Base-by-base conservation (phyloP, 1,140 invertebrate species). In the Phenacoccus solenopsis region DNA sequence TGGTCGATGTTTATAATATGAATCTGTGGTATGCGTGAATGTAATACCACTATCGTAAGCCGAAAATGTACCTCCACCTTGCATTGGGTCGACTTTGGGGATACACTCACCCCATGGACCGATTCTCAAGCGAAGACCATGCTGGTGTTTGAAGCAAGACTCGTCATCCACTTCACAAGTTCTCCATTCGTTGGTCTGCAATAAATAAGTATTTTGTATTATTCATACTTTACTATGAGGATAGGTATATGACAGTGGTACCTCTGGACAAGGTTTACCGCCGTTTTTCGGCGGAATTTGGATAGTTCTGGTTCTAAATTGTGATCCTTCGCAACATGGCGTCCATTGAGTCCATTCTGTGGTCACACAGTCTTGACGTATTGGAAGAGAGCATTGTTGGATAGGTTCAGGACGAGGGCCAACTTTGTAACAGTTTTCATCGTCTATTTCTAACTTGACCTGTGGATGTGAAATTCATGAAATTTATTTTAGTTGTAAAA, bases 1-100 rank as follows among this genome's bases (percentile, higher is more conserved):
- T 9, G 78, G 77, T 75, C 77, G 76, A 35, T 77, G 74, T 71
- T 76, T 76, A 68, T 76, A 76, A 57, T 73, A 77, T 24, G 74
- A 76, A 67, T 77, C 76, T 13, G 74, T 70, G 4, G 61, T 57
- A 70, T 71, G 27, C 67, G 22, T 30, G 27, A 38, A 56, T 49
- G 30, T 10, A 7, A 67, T 30, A 22, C 30, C n/a, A 22, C 16
- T 68, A 69, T 67, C 59, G 25, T 38, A 56, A 10, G 69, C 49
- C n/a, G 68, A 49, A 25, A 68, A 35, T 16, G 20, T 27, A 20
- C 24, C 28, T n/a, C 56, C 64, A n/a, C 38, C 20, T 20, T 71
- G 70, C 32, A 32, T 35, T 4, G 28, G 35, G 12, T 69, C 70
- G n/a, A 70, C 30, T 7, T 71, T 68, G 12, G 61, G 68, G 28